Conservation (phyloP, 92 coral and sea anemone species). For the Chrysogorgia sp. region DNA sequence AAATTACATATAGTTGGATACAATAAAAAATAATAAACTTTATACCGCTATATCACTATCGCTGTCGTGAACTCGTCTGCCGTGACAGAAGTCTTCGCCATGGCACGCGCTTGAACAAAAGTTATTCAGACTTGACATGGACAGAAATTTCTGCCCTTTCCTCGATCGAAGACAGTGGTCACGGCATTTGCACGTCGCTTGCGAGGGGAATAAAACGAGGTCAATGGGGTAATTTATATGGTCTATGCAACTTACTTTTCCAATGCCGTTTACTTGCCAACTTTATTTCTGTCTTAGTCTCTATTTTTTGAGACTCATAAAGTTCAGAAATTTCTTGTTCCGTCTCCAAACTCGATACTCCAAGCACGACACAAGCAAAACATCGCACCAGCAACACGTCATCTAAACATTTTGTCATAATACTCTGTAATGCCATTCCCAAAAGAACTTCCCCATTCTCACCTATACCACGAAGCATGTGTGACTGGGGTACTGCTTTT, state of each 20-base stretch:
- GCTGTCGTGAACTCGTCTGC: too few relatives aligned
- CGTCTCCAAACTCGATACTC: slow-evolving; percentile 72
- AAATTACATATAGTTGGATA: too few relatives aligned
- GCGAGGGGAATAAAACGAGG: too few relatives aligned
- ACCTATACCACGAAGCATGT: slow-evolving; percentile 66
- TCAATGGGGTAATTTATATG: too few relatives aligned
- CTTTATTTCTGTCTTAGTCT: slow-evolving; percentile 70
- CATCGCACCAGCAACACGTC: slow-evolving; percentile 69
- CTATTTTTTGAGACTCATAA: slow-evolving; percentile 68
- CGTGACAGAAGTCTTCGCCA: too few relatives aligned
- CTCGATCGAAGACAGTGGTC: too few relatives aligned
- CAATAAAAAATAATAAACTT: too few relatives aligned
- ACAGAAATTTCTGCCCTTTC: too few relatives aligned
- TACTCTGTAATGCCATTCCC: slow-evolving; percentile 74
- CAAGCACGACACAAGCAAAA: slow-evolving; percentile 76
- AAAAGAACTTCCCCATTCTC: slow-evolving; percentile 58
- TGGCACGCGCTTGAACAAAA: too few relatives aligned
- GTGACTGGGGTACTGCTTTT: slow-evolving; percentile 83
- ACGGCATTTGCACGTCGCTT: too few relatives aligned
- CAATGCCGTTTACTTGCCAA: slow-evolving; percentile 67
- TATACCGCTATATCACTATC: too few relatives aligned
- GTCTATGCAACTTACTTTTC: slow-evolving; percentile 72
- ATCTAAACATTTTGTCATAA: slow-evolving; percentile 46
- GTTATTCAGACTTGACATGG: too few relatives aligned
- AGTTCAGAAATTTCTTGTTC: slow-evolving; percentile 62